Evolutionary conservation across 2,888 invertebrate species (phyloP).

Genomic region (Laspeyria flexula): DNA sequence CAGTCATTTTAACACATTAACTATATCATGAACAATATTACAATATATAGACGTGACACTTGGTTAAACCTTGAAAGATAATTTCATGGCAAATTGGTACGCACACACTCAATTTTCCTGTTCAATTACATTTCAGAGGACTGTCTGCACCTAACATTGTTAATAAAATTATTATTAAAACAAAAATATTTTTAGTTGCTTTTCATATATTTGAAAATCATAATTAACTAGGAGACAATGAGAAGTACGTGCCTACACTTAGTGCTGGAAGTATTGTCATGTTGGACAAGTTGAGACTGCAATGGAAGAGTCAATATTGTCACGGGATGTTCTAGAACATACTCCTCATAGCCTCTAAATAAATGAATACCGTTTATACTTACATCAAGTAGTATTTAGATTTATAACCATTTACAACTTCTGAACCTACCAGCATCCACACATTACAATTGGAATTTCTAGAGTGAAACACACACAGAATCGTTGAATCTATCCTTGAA

Average conservation of each 20-base stretch:
- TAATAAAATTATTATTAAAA: slow-evolving; percentile 53
- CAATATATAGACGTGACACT: slow-evolving; percentile 27
- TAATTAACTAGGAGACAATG: slow-evolving; percentile 45
- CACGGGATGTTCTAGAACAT: slow-evolving; percentile 48
- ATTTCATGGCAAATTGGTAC: slow-evolving; percentile 52
- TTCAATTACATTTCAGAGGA: slow-evolving; percentile 62
- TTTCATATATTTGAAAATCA: slow-evolving; percentile 59
- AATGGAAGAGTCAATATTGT: slow-evolving; percentile 48
- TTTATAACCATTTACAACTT: slow-evolving; percentile 62
- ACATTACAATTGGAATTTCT: slow-evolving; percentile 71
- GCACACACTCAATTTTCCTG: slow-evolving; percentile 61
- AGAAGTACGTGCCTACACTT: slow-evolving; percentile 47
- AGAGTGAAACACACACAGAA: slow-evolving; percentile 75
- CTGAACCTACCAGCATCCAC: slow-evolving; percentile 72
- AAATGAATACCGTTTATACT: slow-evolving; percentile 50
- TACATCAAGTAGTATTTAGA: slow-evolving; percentile 47
- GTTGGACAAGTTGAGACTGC: slow-evolving; percentile 23
- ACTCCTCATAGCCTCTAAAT: slow-evolving; percentile 56
- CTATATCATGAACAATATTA: slow-evolving; percentile 29
- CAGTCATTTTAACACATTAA: slow-evolving; percentile 28
- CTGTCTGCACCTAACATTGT: slow-evolving; percentile 73
- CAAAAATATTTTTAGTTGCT: slow-evolving; percentile 55
- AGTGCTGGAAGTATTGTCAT: slow-evolving; percentile 20
- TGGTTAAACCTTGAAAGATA: slow-evolving; percentile 51
- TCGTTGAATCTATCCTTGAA: slow-evolving; percentile 63